Evolutionary conservation across 2,113 vertebrate species (phyloP).

Genomic region (Syngnathoides biaculeatus): DNA sequence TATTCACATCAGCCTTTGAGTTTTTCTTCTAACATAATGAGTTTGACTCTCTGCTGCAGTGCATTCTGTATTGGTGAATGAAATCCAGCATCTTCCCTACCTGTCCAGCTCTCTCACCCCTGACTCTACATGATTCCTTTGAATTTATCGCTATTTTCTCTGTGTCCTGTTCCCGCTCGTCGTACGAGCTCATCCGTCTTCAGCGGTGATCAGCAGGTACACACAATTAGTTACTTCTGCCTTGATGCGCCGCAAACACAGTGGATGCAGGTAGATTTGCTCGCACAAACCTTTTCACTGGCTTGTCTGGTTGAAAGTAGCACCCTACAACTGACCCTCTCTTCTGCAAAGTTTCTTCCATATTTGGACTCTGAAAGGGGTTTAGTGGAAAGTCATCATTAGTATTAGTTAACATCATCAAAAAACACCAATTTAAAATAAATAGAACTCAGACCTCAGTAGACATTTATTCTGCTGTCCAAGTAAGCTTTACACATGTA

Average conservation of each 20-base stretch:
- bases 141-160: constrained; percentile 29
- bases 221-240: constrained; percentile 36
- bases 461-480: constrained; percentile 37
- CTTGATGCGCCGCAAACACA: neutral
- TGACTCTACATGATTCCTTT: constrained; percentile 37
- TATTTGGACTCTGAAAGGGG: constrained; percentile 65
- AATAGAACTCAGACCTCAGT: constrained; percentile 6
- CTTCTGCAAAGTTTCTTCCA: constrained; percentile 71
- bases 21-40: neutral
- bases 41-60: neutral
- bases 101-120: constrained; percentile 52
- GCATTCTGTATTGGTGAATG: constrained; percentile 3
- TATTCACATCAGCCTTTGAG: neutral
- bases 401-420: neutral
- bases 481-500: constrained; percentile 17
- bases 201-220: constrained; percentile 35
- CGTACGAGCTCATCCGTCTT: constrained; percentile 56
- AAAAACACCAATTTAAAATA: constrained; percentile 2
- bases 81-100: constrained; percentile 40
- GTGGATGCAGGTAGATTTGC: neutral
- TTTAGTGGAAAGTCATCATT: constrained; percentile 20
- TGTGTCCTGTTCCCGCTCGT: constrained; percentile 44
- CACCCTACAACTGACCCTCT: constrained; percentile 78
- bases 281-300: constrained; percentile 72
- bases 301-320: constrained; percentile 70